phyloP scores from a whole-genome alignment of 2,113 vertebrate species.

The Alces alces region DNA sequence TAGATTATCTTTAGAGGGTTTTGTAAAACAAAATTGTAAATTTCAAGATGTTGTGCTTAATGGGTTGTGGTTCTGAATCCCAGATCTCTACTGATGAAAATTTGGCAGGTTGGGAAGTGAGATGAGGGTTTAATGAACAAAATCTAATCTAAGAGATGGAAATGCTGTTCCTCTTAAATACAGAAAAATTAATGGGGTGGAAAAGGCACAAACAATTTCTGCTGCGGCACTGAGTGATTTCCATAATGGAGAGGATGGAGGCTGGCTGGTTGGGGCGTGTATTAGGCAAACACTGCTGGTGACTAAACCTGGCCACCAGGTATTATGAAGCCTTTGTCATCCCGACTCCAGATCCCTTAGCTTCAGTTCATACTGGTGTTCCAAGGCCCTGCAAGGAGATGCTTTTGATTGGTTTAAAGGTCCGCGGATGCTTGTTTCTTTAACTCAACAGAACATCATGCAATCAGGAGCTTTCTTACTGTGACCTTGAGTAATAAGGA shows the following conservation, averaged over 20 bases:
- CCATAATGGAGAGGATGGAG: not conserved
- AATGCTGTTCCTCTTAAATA: slow-evolving; percentile 62
- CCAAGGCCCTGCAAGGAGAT: not conserved
- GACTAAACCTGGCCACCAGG: too few species aligned
- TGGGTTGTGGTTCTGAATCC: slow-evolving; percentile 35
- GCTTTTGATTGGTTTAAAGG: not conserved
- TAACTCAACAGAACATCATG: not conserved
- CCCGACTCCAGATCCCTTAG: not conserved
- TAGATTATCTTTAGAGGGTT: slow-evolving; percentile 25
- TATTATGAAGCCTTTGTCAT: not conserved
- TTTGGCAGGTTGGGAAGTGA: slow-evolving; percentile 66
- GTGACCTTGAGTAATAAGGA: not conserved
- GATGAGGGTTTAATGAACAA: slow-evolving; percentile 76
- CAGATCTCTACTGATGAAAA: slow-evolving; percentile 41
- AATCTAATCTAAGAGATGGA: slow-evolving; percentile 59
- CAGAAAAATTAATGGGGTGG: slow-evolving; percentile 43
- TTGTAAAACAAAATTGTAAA: not conserved
- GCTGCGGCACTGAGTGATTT: not conserved
- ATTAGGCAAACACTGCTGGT: not conserved
- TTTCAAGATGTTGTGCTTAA: slow-evolving; percentile 48
- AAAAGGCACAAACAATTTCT: slow-evolving; percentile 51
- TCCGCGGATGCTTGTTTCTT: not conserved
- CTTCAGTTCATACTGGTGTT: not conserved
- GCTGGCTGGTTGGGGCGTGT: not conserved
- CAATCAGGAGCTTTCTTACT: not conserved